Conservation (phyloP, 2,888 invertebrate species). For the Drosophila kuntzei region DNA sequence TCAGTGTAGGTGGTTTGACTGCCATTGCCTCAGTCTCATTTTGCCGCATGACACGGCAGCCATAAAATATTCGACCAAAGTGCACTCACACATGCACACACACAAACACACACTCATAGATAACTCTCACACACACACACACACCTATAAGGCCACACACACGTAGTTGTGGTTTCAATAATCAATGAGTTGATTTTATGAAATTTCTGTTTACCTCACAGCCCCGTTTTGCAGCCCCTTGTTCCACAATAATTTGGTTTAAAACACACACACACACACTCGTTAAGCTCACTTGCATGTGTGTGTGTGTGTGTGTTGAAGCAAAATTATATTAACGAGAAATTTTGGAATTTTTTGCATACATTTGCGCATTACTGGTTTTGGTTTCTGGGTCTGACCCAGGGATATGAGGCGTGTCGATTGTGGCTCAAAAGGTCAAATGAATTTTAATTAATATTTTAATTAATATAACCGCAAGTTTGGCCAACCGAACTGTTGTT, state of each 20-base stretch:
- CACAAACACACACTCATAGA: constrained; percentile 14
- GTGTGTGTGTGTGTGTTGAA: constrained; percentile 23
- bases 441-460: constrained; percentile 79
- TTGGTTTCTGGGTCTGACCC: constrained; percentile 19
- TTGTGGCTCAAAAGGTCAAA: constrained; percentile 70
- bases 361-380: constrained; percentile 60
- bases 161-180: constrained; percentile 78
- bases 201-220: constrained; percentile 60
- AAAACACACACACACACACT: constrained; percentile 32
- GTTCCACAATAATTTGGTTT: constrained; percentile 41
- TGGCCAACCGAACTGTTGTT: background rate
- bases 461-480: constrained; percentile 63
- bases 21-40: constrained; percentile 48
- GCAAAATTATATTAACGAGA: constrained; percentile 73
- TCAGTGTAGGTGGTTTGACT: constrained; percentile 19
- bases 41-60: constrained; percentile 55
- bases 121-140: constrained; percentile 13
- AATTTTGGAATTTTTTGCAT: constrained; percentile 74
- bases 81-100: constrained; percentile 58
- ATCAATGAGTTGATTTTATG: constrained; percentile 82
- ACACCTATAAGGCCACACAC: constrained; percentile 31
- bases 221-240: constrained; percentile 10
- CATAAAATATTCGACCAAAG: constrained; percentile 75
- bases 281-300: constrained; percentile 27
- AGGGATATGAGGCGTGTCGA: constrained; percentile 41